phyloP scores from a whole-genome alignment of 2,797 vertebrate genomes.

The Lepus townsendii region DNA sequence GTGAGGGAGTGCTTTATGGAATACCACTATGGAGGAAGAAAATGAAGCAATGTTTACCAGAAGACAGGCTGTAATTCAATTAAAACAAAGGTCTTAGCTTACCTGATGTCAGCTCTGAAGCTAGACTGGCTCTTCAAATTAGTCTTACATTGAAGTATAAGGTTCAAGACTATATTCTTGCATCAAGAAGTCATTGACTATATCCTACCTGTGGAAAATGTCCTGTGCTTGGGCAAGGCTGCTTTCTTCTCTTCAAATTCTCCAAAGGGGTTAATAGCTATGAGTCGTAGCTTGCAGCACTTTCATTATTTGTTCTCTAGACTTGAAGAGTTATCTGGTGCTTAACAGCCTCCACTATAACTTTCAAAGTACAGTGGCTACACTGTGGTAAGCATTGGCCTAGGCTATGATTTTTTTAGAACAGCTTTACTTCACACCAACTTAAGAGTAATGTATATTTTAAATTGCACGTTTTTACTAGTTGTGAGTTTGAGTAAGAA shows the following conservation, averaged over 20 bases:
- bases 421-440: not conserved
- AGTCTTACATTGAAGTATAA: not conserved
- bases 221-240: not conserved
- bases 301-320: not conserved
- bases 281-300: not conserved
- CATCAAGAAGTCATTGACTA: not conserved
- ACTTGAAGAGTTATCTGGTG: not conserved
- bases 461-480: not conserved
- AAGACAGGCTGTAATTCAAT: not conserved
- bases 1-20: not conserved
- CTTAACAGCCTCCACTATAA: not conserved
- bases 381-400: not conserved
- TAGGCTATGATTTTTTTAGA: not conserved
- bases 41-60: conserved; percentile 9
- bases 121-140: not conserved
- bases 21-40: not conserved
- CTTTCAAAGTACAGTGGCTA: not conserved
- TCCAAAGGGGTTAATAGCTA: not conserved
- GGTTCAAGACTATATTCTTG: not conserved
- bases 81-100: not conserved
- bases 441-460: not conserved
- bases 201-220: not conserved
- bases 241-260: not conserved
- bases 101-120: not conserved
- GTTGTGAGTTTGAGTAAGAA: not conserved